Evolutionary conservation across 2,113 vertebrate genomes (phyloP).

Genomic region (Romanogobio albipinnatus): DNA sequence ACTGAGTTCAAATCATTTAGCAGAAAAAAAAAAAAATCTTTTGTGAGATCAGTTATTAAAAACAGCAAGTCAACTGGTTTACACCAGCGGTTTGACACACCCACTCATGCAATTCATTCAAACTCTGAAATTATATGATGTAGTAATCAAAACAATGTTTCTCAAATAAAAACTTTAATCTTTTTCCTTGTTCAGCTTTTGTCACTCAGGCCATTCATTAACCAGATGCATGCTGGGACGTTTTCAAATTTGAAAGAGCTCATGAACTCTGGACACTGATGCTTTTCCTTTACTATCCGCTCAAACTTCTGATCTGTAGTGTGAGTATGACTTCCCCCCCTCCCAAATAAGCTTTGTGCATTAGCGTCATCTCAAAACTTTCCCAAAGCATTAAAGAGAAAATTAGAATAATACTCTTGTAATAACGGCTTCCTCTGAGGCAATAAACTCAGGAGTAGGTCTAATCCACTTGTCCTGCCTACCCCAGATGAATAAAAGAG

Average conservation of each 20-base stretch:
- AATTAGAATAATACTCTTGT: slow-evolving; percentile 30
- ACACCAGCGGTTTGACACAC: background rate
- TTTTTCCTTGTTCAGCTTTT: background rate
- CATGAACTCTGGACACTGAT: background rate
- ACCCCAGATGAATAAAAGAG: slow-evolving; percentile 9
- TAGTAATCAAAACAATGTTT: background rate
- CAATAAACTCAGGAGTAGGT: background rate
- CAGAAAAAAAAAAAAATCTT: slow-evolving; percentile 7
- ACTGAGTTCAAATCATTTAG: background rate
- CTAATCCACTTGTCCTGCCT: slow-evolving; percentile 29
- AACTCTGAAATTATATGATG: background rate
- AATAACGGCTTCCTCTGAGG: slow-evolving; percentile 14
- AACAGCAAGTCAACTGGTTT: background rate
- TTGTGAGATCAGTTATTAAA: background rate
- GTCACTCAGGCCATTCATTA: background rate
- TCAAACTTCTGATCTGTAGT: background rate
- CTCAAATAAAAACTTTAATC: background rate
- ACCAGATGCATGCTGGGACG: background rate
- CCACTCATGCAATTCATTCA: background rate
- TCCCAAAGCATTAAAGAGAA: slow-evolving; percentile 1
- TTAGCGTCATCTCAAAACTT: slow-evolving; percentile 10
- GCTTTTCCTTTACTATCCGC: background rate
- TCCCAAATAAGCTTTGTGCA: background rate
- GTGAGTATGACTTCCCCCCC: background rate
- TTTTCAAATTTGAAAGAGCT: background rate